Percentiles rank a stretch among this genome's conserved stretches.
phyloP scores from a whole-genome alignment of 1,140 invertebrate species.

The Luehdorfia chinensis region DNA sequence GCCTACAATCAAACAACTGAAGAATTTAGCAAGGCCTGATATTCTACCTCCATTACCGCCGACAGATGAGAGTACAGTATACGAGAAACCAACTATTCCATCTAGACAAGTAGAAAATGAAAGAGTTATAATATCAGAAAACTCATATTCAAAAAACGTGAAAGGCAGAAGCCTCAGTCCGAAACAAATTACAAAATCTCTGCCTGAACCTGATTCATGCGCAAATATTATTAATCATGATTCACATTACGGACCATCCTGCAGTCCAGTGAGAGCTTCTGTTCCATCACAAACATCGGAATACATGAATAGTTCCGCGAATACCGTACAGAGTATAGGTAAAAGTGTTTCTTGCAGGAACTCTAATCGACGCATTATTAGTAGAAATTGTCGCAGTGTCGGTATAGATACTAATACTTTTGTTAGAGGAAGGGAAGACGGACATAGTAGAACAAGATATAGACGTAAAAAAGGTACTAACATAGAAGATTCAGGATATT shows the following conservation, averaged over 20 bases:
- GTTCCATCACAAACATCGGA: conserved; percentile 53
- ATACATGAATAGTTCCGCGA: conserved; percentile 28
- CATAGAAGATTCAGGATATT: conserved; percentile 83
- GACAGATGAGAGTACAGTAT: conserved; percentile 74
- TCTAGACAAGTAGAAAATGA: conserved; percentile 72
- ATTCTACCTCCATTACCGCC: conserved; percentile 81
- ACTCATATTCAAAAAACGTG: conserved; percentile 79
- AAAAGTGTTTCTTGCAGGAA: conserved; percentile 26
- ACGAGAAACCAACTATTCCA: conserved; percentile 79
- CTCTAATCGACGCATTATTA: conserved; percentile 25
- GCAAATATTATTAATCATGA: conserved; percentile 26
- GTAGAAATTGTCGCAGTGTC: conserved; percentile 25
- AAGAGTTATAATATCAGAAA: conserved; percentile 47
- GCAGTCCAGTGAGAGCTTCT: conserved; percentile 68
- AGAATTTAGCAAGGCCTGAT: conserved; percentile 78
- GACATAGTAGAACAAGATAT: conserved; percentile 35
- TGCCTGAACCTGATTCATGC: conserved; percentile 28
- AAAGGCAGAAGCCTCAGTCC: conserved; percentile 78
- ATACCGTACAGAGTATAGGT: neutral
- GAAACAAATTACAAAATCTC: conserved; percentile 48
- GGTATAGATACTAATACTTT: conserved; percentile 61
- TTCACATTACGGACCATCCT: conserved; percentile 36
- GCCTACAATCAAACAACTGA: conserved; percentile 67
- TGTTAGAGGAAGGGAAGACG: conserved; percentile 43
- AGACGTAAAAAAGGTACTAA: conserved; percentile 53